These are phyloP conservation scores for Acipenser oxyrinchus DNA, from an alignment of 2,797 vertebrate species.

Conservation along the genomic window DNA sequence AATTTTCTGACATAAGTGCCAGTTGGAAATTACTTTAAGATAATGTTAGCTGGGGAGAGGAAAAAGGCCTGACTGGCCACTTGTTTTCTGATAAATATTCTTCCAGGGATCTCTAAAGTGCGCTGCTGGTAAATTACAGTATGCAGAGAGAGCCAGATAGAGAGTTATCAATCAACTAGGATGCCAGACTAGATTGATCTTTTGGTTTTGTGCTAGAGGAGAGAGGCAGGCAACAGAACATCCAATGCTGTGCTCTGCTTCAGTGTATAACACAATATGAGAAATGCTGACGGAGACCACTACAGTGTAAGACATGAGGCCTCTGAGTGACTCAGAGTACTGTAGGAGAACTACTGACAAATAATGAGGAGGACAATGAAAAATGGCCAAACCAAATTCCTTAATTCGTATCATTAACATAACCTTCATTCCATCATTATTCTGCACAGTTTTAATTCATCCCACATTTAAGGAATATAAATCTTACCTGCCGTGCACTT, in stretches of 20 bases:
- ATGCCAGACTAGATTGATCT: constrained; percentile 25
- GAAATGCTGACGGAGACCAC: too few relatives aligned
- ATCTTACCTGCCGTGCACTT: too few relatives aligned
- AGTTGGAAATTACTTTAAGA: constrained; percentile 34
- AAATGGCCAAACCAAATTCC: too few relatives aligned
- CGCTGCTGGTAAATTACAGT: constrained; percentile 33
- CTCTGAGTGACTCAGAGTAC: not conserved
- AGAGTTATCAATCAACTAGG: constrained; percentile 31
- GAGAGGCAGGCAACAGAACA: not conserved
- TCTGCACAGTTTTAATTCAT: too few relatives aligned
- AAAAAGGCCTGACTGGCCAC: constrained; percentile 30
- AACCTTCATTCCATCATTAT: too few relatives aligned
- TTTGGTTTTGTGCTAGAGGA: constrained; percentile 2
- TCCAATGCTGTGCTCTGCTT: too few relatives aligned
- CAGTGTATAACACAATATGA: too few relatives aligned
- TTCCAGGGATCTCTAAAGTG: constrained; percentile 33
- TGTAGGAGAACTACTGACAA: too few relatives aligned
- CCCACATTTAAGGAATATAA: too few relatives aligned
- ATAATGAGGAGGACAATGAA: too few relatives aligned
- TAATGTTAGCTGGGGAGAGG: constrained; percentile 20
- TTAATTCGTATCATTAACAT: too few relatives aligned
- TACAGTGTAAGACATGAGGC: not conserved
- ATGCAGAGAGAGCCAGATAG: constrained; percentile 26
- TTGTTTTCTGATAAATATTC: constrained; percentile 47
- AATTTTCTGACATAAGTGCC: constrained; percentile 12